Conservation (phyloP, 30 jellyfish, hydroid and myxozoan species). For the Rhopilema esculentum region DNA sequence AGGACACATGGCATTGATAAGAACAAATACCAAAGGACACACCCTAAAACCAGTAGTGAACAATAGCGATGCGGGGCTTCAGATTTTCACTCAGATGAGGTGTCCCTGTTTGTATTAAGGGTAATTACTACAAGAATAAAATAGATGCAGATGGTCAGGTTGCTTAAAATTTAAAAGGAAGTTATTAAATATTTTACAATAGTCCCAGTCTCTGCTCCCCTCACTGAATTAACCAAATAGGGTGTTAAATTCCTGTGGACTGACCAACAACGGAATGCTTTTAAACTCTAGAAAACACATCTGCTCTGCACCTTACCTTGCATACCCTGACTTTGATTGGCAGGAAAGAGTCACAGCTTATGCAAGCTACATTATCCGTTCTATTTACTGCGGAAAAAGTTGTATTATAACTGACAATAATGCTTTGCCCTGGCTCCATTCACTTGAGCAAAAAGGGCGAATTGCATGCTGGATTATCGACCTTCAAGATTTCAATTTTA, state of each 20-base stretch:
- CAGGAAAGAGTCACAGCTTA: conserved; percentile 26
- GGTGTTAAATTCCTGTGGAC: no score
- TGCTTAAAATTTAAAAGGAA: no score
- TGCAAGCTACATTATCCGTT: conserved; percentile 48
- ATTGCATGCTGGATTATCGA: conserved; percentile 73
- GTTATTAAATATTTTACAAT: no score
- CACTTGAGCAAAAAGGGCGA: conserved; percentile 67
- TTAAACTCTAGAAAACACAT: no score
- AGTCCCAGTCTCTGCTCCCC: conserved; percentile 51
- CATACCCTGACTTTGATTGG: conserved; percentile 37
- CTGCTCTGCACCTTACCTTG: conserved; percentile 51
- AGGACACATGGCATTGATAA: no score
- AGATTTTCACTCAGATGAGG: no score
- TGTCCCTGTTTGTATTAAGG: no score
- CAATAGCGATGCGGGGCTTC: no score
- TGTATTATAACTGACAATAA: conserved; percentile 63
- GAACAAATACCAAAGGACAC: no score
- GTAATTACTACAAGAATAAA: no score
- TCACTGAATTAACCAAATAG: conserved; percentile 35
- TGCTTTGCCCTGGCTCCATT: conserved; percentile 69
- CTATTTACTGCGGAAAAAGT: conserved; percentile 30
- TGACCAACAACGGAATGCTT: conserved; percentile 39
- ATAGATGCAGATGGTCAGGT: no score
- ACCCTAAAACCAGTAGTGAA: no score
- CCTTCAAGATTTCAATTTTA: conserved; percentile 43